Percentiles rank a stretch among this genome's conserved stretches.
Conservation (phyloP, 2,888 invertebrate genomes). For the Megaustenia siamemsis region DNA sequence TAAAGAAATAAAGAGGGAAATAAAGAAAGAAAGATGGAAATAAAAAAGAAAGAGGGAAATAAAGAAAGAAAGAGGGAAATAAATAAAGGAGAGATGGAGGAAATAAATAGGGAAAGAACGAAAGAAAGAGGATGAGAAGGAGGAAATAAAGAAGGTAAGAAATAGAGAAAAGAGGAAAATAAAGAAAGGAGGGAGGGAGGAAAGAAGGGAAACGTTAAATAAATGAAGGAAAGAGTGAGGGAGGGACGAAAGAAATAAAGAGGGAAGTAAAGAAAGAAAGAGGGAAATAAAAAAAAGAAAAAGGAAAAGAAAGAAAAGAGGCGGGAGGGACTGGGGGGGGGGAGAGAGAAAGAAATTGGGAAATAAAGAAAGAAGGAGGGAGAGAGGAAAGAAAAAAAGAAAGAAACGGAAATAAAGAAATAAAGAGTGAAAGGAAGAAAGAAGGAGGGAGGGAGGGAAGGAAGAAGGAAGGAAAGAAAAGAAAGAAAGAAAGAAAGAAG, state of each 20-base stretch:
- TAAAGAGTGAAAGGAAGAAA: too few species aligned
- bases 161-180: too few species aligned
- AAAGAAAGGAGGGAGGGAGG: conserved; percentile 11
- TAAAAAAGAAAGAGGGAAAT: background rate
- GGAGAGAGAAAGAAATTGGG: conserved; percentile 18
- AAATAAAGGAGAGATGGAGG: background rate
- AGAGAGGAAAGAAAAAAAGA: conserved; percentile 14
- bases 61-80: background rate
- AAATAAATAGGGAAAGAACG: too few species aligned
- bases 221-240: background rate
- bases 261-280: background rate
- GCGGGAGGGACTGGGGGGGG: background rate
- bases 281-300: background rate
- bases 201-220: too few species aligned
- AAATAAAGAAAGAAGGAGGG: conserved; percentile 16
- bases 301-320: background rate
- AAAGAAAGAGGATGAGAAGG: too few species aligned
- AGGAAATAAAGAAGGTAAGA: too few species aligned
- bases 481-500: conserved; percentile 5
- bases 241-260: background rate
- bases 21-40: conserved; percentile 13
- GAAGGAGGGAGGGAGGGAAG: too few species aligned
- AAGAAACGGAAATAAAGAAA: background rate
- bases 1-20: background rate
- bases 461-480: background rate